Evolutionary conservation across 2,888 invertebrate species (phyloP).

Genomic region (Charanyca ferruginea): DNA sequence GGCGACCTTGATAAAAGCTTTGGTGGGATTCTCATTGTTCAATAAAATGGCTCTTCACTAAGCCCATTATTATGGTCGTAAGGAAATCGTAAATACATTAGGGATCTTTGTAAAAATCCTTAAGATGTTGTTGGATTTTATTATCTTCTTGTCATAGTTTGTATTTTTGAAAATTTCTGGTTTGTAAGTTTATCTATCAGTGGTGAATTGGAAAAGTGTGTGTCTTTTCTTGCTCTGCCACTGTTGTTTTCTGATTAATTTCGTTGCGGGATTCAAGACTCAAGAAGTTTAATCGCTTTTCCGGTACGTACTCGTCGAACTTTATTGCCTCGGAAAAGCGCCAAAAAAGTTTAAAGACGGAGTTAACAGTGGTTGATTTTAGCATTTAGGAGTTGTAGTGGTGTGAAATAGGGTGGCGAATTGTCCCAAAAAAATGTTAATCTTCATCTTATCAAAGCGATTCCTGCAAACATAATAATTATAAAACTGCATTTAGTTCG

Average conservation of each 20-base stretch:
- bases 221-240: background rate
- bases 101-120: slow-evolving; percentile 69
- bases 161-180: slow-evolving; percentile 5
- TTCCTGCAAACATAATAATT: no score
- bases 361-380: background rate
- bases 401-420: background rate
- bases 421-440: no score
- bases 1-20: slow-evolving; percentile 42
- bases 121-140: slow-evolving; percentile 28
- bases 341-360: background rate
- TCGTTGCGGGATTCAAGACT: background rate
- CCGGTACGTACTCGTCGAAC: background rate
- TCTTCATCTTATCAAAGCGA: no score
- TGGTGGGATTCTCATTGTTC: slow-evolving; percentile 53
- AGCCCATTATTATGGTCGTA: slow-evolving; percentile 70
- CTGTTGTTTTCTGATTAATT: background rate
- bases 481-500: no score
- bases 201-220: background rate
- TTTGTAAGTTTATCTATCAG: background rate
- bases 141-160: slow-evolving; percentile 12
- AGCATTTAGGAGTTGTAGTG: background rate
- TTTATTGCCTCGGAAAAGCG: background rate
- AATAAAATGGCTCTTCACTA: slow-evolving; percentile 65
- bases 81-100: slow-evolving; percentile 76
- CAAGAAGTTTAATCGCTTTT: background rate